Conservation (phyloP, 2,888 invertebrate genomes). For the Thymelicus sylvestris region DNA sequence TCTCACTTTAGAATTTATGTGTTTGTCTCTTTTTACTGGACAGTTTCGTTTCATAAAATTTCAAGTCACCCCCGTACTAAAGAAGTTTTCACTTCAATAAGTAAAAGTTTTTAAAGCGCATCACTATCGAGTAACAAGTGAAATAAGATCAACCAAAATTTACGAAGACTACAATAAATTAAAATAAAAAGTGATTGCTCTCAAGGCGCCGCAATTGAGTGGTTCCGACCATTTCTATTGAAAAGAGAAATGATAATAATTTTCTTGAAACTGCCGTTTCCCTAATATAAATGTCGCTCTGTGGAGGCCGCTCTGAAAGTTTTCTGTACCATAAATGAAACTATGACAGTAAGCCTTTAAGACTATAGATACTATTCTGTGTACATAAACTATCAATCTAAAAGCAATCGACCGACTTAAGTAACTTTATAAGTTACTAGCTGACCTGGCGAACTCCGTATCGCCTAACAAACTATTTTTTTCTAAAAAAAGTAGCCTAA, state of each 20-base stretch:
- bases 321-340: conserved; percentile 4
- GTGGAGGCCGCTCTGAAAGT: background rate
- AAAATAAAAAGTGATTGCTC: conserved; percentile 35
- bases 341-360: background rate
- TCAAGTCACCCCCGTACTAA: no score
- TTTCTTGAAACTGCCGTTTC: conserved; percentile 31
- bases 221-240: conserved; percentile 30
- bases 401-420: no score
- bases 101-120: no score
- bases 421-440: no score
- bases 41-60: no score
- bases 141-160: conserved; percentile 22
- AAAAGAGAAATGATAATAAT: conserved; percentile 35
- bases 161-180: conserved; percentile 28
- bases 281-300: conserved; percentile 27
- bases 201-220: conserved; percentile 29
- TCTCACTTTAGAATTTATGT: no score
- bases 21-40: no score
- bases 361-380: background rate
- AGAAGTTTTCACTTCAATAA: no score
- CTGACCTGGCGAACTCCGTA: no score
- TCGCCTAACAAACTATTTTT: no score
- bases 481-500: no score
- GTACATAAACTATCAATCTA: background rate
- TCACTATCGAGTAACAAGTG: background rate